These are phyloP conservation scores for Gortyna flavago DNA, from an alignment of 2,888 invertebrate species.

Conservation along the genomic window DNA sequence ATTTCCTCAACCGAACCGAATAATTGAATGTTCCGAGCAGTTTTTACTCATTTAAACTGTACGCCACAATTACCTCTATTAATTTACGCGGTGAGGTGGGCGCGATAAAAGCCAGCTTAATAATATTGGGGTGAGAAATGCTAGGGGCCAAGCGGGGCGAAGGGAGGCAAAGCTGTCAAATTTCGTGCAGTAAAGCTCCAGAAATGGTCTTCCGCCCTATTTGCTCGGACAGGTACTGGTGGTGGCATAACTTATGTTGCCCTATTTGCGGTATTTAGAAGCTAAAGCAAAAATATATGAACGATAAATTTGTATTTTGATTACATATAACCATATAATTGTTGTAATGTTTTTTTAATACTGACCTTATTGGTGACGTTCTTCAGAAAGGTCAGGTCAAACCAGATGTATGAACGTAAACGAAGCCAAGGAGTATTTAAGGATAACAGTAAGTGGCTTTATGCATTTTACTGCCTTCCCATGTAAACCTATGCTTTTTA, in stretches of 20 bases:
- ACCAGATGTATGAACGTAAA: background rate
- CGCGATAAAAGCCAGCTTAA: constrained; percentile 80
- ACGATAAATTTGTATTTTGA: background rate
- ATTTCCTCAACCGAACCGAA: constrained; percentile 63
- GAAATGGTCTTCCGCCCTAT: constrained; percentile 75
- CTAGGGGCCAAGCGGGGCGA: constrained; percentile 25
- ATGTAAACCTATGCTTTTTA: too few species aligned
- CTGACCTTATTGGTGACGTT: background rate
- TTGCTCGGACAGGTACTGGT: constrained; percentile 75
- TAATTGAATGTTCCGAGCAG: constrained; percentile 70
- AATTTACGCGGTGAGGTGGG: constrained; percentile 76
- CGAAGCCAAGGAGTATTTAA: background rate
- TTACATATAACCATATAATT: background rate
- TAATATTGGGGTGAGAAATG: constrained; percentile 71
- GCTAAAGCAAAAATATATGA: background rate
- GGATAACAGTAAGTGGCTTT: background rate
- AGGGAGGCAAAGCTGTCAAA: constrained; percentile 78
- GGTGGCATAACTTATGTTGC: constrained; percentile 20
- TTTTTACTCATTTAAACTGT: constrained; percentile 77
- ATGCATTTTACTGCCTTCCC: background rate
- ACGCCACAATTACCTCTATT: constrained; percentile 77
- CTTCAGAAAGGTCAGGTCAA: background rate
- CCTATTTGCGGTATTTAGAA: background rate
- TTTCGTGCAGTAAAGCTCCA: constrained; percentile 83
- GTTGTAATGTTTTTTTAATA: background rate